Percentiles rank a stretch among this genome's conserved stretches.
Conservation (phyloP, 2,888 invertebrate species). For the Caenorhabditis afra region DNA sequence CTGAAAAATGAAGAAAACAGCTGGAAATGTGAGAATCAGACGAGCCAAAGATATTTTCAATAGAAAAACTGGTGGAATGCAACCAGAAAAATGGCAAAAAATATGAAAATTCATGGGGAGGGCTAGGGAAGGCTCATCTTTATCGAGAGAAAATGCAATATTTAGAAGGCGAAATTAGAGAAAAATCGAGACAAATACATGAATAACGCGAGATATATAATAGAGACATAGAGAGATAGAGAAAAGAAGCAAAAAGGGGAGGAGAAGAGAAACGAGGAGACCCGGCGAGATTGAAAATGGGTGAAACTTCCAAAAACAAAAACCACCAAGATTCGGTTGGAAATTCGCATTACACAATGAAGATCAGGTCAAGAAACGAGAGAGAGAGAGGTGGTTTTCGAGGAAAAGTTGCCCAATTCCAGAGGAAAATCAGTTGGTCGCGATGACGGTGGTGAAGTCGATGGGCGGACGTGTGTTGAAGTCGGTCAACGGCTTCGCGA, state of each 20-base stretch:
- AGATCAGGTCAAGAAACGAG: no score
- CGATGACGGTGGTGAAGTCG: slow-evolving; percentile 25
- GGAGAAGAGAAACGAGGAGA: neutral
- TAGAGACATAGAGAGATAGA: no score
- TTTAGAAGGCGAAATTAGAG: no score
- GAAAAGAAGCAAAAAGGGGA: neutral
- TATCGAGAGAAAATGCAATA: no score
- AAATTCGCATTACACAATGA: no score
- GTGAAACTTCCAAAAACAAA: slow-evolving; percentile 1
- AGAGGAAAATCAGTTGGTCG: neutral
- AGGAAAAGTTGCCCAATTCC: no score
- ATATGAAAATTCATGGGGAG: no score
- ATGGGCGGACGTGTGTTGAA: slow-evolving; percentile 23
- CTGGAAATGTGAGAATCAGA: neutral
- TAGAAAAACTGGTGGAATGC: neutral
- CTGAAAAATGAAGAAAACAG: neutral
- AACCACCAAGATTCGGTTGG: neutral
- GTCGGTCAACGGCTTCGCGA: slow-evolving; percentile 58
- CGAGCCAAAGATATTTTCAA: neutral
- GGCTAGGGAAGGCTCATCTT: no score
- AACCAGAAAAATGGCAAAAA: no score
- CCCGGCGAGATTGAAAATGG: neutral
- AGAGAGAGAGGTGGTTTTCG: no score
- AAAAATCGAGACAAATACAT: no score
- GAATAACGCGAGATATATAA: no score